Percentiles rank a stretch among this genome's conserved stretches.
phyloP scores from a whole-genome alignment of 2,797 vertebrate species.

The Paguma larvata region DNA sequence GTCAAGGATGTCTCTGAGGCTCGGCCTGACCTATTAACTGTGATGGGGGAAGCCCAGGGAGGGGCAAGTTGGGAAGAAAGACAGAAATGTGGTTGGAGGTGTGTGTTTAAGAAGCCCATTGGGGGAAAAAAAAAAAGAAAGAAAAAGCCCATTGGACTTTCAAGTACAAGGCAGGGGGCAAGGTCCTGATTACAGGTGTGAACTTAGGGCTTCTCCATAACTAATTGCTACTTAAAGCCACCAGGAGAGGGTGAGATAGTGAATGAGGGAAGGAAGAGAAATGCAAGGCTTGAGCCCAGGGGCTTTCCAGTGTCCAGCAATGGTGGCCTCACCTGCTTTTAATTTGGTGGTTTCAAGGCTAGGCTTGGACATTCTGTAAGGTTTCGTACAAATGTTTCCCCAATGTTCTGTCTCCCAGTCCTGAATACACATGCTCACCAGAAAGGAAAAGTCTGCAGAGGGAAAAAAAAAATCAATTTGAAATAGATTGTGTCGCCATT shows the following conservation, averaged over 20 bases:
- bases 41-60: not conserved
- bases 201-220: slow-evolving; percentile 15
- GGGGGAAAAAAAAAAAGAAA: not conserved
- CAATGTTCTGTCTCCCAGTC: slow-evolving; percentile 7
- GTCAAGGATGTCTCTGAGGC: not conserved
- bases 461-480: slow-evolving; percentile 42
- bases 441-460: not conserved
- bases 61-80: not conserved
- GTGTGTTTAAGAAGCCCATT: slow-evolving; percentile 19
- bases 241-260: not conserved
- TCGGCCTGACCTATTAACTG: not conserved
- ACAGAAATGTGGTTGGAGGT: not conserved
- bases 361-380: slow-evolving; percentile 39
- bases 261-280: not conserved
- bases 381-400: slow-evolving; percentile 37
- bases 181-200: not conserved
- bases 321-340: not conserved
- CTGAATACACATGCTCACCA: slow-evolving; percentile 35
- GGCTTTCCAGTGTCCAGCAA: not conserved
- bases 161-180: not conserved
- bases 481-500: slow-evolving; percentile 38
- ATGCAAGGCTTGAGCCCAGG: not conserved
- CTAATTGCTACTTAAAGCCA: slow-evolving; percentile 20
- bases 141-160: not conserved
- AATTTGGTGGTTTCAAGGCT: not conserved